Evolutionary conservation across 2,888 invertebrate species (phyloP), one percentile per base, ranked within the genome.

Genomic region (Dryocosmus kuriphilus): DNA sequence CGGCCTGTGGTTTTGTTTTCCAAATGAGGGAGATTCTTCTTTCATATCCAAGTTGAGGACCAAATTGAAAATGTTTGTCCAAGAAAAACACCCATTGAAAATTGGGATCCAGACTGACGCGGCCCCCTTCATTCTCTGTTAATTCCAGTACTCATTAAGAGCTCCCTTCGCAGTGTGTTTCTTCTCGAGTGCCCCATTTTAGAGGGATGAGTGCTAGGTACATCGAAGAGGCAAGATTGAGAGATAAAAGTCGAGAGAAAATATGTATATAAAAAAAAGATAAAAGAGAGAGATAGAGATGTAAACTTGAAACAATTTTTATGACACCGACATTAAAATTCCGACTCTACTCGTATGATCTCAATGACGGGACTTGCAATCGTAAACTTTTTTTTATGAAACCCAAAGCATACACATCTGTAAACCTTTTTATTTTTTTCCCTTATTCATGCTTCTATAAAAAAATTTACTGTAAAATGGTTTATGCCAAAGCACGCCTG

Each of bases 1-100:
- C 79, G 82, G 78, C 80, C 51, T 46, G 78, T 79, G 77, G 76
- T 79, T 65, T 77, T 78, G 61, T 74, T 79, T 74, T 76, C 77
- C 79, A 81, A 83, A 81, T 82, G 85, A 77, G 77, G 75, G 67
- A 77, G 78, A 75, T 38, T 14, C 74, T 71, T 77, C 74, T 79
- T 82, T 82, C 77, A 82, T 76, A 79, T 76, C 55, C 78, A 75
- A 76, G 74, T 80, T 60, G 75, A 82, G 80, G 71, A 75, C 80
- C 51, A 30, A 71, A 71, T 71, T 51, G 71, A 71, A 71, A 71
- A 71, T 71, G 46, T 71, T 80, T 79, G 79, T 81, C 65, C 76
- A 77, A 74, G 75, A 38, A 16, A 60, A 22, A 57, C 46, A 71
- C 30, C 71, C 46, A 27, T 71, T 30, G 9, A 51, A 71, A 51